Evolutionary conservation across 1,140 invertebrate species (phyloP), one percentile per base, ranked within the genome.

Genomic region (Papilio dardanus): DNA sequence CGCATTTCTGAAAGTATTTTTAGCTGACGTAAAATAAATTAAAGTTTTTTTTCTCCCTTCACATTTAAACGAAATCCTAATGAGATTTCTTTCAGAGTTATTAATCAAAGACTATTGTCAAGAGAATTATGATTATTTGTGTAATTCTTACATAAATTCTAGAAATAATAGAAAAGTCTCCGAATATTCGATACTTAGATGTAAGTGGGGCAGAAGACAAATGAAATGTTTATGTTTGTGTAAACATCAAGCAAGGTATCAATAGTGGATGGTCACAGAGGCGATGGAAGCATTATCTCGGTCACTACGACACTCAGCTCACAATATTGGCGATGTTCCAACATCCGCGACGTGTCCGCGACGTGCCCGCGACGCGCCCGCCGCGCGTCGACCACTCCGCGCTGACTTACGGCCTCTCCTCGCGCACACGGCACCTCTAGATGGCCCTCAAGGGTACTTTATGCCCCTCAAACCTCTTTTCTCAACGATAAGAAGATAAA

Each of bases 331-430:
- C 54, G 1, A 24, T 10, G 54, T 10, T 30, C 54, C 54, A 62
- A 62, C 10, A 14, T 62, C 54, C 10, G 21, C 54, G 54, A 12
- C 54, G 21, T 28, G 10, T 58, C 54, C 21, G 21, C 50, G 54
- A 54, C 19, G 21, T 54, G 6, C 24, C 21, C 6, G 5, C 50
- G 19, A 6, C 24, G 21, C 14, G 10, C 28, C 54, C 21, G 21
- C 19, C 19, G n/a, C 19, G 12, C 14, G 42, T n/a, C 42, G 16
- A 19, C 54, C 24, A 62, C 54, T 62, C 54, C 54, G 21, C 54
- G 54, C 24, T 28, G 24, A 62, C 54, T 62, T 62, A 62, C 24
- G 21, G 54, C 54, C 54, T 28, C 54, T 62, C 54, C 54, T 30
- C 54, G 54, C 46, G 46, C 54, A 14, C 54, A 62, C 54, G 54